Conservation (phyloP, 2,797 vertebrate species). For the Varecia variegata region DNA sequence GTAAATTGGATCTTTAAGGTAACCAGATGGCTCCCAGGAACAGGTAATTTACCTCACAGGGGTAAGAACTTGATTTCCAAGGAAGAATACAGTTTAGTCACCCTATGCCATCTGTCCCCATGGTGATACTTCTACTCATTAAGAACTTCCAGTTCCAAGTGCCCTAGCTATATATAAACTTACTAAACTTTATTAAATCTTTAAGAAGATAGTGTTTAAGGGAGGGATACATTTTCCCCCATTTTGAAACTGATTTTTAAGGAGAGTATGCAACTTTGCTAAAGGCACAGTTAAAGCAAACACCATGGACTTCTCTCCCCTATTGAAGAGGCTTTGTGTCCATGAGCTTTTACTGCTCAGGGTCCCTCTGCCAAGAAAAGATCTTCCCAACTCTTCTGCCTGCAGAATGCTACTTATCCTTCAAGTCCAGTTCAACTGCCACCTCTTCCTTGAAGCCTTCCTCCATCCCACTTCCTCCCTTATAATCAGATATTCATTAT, state of each 20-base stretch:
- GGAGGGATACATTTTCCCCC: neutral
- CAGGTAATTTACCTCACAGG: constrained; percentile 78
- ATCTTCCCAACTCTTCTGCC: neutral
- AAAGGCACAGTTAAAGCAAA: neutral
- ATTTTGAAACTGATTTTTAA: neutral
- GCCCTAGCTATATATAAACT: neutral
- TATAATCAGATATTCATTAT: neutral
- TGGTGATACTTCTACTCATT: constrained; percentile 51
- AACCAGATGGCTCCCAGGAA: constrained; percentile 71
- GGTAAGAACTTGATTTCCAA: constrained; percentile 63
- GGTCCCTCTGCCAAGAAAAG: neutral
- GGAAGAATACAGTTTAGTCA: constrained; percentile 16
- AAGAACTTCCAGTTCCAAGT: constrained; percentile 44
- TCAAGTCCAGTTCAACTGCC: neutral
- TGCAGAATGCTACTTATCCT: neutral
- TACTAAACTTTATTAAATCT: constrained; percentile 12
- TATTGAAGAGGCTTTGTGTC: neutral
- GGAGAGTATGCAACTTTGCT: neutral
- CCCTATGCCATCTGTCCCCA: constrained; percentile 74
- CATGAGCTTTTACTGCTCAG: neutral
- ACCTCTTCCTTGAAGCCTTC: neutral
- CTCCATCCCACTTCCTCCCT: neutral
- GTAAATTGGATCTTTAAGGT: constrained; percentile 76
- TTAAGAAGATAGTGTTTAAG: neutral
- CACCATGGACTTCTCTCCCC: fast-evolving